These are phyloP conservation scores for Drosophila teissieri DNA, from an alignment of 1,140 invertebrate species.

Conservation along the genomic window DNA sequence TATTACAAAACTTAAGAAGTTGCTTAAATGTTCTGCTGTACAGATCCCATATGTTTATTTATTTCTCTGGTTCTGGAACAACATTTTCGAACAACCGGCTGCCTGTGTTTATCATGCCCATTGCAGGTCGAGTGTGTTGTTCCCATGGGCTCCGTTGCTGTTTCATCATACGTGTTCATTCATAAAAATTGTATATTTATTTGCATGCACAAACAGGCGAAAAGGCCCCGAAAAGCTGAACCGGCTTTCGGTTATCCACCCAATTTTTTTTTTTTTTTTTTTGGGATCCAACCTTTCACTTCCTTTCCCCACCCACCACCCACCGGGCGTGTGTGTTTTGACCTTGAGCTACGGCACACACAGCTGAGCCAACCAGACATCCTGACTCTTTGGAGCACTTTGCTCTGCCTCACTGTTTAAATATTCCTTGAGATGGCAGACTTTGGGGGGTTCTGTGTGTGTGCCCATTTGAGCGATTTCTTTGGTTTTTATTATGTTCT, in stretches of 20 bases:
- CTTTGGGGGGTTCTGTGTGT: conserved; percentile 15
- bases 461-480: conserved; percentile 37
- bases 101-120: conserved; percentile 38
- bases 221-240: conserved; percentile 43
- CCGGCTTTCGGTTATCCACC: conserved; percentile 4
- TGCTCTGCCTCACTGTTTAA: conserved; percentile 57
- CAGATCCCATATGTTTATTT: neutral
- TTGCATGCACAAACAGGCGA: conserved; percentile 64
- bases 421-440: conserved; percentile 66
- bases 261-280: conserved; percentile 8
- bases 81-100: neutral
- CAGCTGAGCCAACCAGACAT: conserved; percentile 41
- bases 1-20: too few species aligned
- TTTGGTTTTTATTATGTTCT: conserved; percentile 39
- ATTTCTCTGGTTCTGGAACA: neutral
- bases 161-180: conserved; percentile 83
- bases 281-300: conserved; percentile 2
- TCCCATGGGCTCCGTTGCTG: conserved; percentile 47
- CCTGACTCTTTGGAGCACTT: conserved; percentile 15
- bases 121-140: conserved; percentile 39
- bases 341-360: conserved; percentile 63
- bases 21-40: neutral
- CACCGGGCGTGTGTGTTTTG: conserved; percentile 35
- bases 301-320: neutral
- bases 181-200: conserved; percentile 83